These are phyloP conservation scores for Lasioglossum vierecki DNA, from an alignment of 2,888 invertebrate genomes.

Conservation along the genomic window DNA sequence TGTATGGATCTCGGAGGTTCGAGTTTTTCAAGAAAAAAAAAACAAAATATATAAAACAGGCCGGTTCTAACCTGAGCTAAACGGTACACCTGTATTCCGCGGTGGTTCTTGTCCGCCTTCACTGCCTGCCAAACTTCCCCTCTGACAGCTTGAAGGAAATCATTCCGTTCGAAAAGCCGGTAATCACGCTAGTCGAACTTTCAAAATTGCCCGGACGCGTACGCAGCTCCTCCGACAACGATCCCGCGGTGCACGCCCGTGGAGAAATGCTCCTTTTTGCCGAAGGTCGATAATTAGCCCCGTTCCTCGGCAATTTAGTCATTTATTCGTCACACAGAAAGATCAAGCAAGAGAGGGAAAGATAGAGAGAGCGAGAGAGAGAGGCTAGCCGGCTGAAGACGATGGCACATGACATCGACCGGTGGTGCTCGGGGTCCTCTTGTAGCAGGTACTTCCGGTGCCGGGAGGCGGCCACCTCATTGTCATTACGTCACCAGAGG, in stretches of 20 bases:
- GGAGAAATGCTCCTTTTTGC: slow-evolving; percentile 31
- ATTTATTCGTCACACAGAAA: slow-evolving; percentile 57
- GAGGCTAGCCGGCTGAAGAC: slow-evolving; percentile 34
- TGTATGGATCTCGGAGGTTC: neutral
- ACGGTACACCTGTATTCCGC: neutral
- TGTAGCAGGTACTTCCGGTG: slow-evolving; percentile 71
- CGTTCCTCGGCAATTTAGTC: slow-evolving; percentile 66
- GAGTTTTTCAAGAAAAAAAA: neutral
- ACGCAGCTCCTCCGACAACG: slow-evolving; percentile 24
- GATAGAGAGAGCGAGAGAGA: neutral
- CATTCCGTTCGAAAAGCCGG: slow-evolving; percentile 38
- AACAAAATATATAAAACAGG: neutral
- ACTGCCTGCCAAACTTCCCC: slow-evolving; percentile 29
- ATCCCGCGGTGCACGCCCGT: slow-evolving; percentile 20
- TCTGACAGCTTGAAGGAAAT: slow-evolving; percentile 51
- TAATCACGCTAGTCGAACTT: slow-evolving; percentile 52
- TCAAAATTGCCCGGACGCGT: slow-evolving; percentile 45
- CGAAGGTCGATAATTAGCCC: slow-evolving; percentile 66
- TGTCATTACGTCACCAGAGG: slow-evolving; percentile 75
- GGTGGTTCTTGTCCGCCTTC: slow-evolving; percentile 15
- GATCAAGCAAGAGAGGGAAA: neutral
- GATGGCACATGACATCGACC: slow-evolving; percentile 59
- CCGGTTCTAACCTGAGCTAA: neutral
- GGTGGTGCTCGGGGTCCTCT: slow-evolving; percentile 49
- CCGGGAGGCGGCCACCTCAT: slow-evolving; percentile 69